Evolutionary conservation across 2,797 vertebrate species (phyloP), one percentile per base, ranked within the genome.

Genomic region (Tolypeutes matacus): DNA sequence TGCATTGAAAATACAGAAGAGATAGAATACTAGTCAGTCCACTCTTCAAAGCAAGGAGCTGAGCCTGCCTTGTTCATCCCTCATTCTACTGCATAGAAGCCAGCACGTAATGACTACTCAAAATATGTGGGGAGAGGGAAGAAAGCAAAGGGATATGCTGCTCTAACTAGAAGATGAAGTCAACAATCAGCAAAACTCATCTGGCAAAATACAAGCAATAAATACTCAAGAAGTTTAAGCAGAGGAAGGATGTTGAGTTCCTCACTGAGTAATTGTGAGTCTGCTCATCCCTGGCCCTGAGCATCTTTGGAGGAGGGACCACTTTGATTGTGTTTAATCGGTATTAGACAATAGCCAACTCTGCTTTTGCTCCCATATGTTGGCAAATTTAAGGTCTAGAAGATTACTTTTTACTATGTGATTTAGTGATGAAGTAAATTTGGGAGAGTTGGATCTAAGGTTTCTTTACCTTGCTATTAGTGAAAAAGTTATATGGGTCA

Each of bases 401-500:
- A 27, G 7, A 56, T 73, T 53, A 14, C 67, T 42, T n/a, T 39
- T 77, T 92, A 69, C 42, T 62, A 20, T 75, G 39, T 94, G 58
- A 97, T 92, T 96, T 95, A 58, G 14, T 86, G 65, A 88, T 84
- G 80, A 62, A 18, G 87, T 65, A 95, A 89, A 96, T 93, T 92
- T 88, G 53, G 15, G 42, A 80, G 34, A 62, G 31, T 76, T 92
- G 88, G 46, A 83, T 21, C 75, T 83, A 34, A 91, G 51, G 29
- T 95, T n/a, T 80, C 60, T 93, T 94, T 95, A 89, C 72, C 77
- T 94, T 96, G 93, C 62, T 93, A 94, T 92, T 94, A 95, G 96
- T 77, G 58, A 86, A 81, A 96, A 96, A 88, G 95, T 95, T 98
- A 97, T 60, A 96, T 58, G 91, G 93, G 90, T 96, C 87, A 96